These are phyloP conservation scores for Geophilus truncorum DNA, from an alignment of 2,888 invertebrate species.

Conservation along the genomic window DNA sequence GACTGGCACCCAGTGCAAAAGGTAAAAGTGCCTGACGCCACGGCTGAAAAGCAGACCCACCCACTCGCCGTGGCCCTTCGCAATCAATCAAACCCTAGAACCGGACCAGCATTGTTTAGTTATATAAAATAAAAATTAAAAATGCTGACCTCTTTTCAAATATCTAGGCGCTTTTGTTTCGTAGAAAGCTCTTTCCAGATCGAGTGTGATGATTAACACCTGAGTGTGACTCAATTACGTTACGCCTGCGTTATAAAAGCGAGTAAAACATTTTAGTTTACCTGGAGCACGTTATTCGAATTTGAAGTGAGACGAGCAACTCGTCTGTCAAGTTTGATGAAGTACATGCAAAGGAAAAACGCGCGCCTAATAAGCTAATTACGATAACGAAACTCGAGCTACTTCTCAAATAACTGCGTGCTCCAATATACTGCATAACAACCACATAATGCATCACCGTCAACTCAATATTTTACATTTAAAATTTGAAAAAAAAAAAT, in stretches of 20 bases:
- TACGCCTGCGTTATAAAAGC: neutral
- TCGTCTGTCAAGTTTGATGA: neutral
- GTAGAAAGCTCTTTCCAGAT: neutral
- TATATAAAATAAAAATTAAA: neutral
- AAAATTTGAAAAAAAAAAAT: neutral
- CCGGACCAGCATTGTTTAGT: neutral
- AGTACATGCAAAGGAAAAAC: neutral
- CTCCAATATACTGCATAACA: neutral
- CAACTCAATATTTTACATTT: neutral
- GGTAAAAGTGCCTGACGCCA: neutral
- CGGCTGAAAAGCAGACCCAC: neutral
- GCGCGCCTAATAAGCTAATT: neutral
- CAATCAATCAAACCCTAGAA: neutral
- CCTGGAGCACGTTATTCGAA: neutral
- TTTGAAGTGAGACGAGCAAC: neutral
- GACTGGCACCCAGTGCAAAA: neutral
- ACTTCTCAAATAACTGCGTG: neutral
- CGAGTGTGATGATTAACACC: neutral
- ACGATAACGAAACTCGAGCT: neutral
- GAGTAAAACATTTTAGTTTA: neutral
- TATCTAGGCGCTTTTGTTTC: neutral
- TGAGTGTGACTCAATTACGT: neutral
- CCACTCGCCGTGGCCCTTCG: neutral
- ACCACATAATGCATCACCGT: neutral
- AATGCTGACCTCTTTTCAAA: neutral